Base-by-base conservation (phyloP, 2,113 vertebrate genomes). In the Phalacrocorax pelagicus region DNA sequence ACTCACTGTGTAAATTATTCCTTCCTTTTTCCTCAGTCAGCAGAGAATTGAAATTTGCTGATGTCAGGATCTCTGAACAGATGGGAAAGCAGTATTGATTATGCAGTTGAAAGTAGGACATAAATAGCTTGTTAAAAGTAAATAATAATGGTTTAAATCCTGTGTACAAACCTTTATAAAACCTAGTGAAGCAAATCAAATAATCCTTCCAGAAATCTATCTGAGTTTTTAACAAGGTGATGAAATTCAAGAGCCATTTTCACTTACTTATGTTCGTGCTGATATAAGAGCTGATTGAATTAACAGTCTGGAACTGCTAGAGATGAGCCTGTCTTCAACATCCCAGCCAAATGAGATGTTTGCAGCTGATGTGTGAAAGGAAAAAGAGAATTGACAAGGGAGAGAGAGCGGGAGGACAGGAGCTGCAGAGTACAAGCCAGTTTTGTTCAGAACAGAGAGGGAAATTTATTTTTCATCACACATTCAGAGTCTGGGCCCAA, bases 351-450 rank as follows among this genome's bases (percentile, higher is more conserved):
- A 96, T 90, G 88, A 96, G 90, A 74, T 90, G 90, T 93, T 95
- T 96, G 95, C 96, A 96, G 92, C 88, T 96, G 96, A 96, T 93
- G 82, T 96, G 95, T 95, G 96, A 96, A 96, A 95, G 67, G 62
- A 63, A 86, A 83, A 86, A 94, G 90, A 52, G 93, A 94, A 94
- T 10, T 96, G 93, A 87, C 90, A 87, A 90, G 34, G 57, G 70
- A 46, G 59, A 93, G 87, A 62, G 92, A 90, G 74, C 75, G 49
- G 79, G 66, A 92, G 84, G 91, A 82, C 89, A 92, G 66, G 74
- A 91, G 70, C 49, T 72, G 84, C 54, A 51, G 74, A 62, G 42
- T 42, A 18, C 8, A n/a, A 96, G 57, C 66, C 73, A 69, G 49
- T 46, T 95, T 65, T 61, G 15, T 87, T 81, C 2, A 0, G 22